Percentiles rank a stretch among this genome's conserved stretches.
These are phyloP conservation scores for Vimba vimba DNA, from an alignment of 2,113 vertebrate species.

Conservation along the genomic window DNA sequence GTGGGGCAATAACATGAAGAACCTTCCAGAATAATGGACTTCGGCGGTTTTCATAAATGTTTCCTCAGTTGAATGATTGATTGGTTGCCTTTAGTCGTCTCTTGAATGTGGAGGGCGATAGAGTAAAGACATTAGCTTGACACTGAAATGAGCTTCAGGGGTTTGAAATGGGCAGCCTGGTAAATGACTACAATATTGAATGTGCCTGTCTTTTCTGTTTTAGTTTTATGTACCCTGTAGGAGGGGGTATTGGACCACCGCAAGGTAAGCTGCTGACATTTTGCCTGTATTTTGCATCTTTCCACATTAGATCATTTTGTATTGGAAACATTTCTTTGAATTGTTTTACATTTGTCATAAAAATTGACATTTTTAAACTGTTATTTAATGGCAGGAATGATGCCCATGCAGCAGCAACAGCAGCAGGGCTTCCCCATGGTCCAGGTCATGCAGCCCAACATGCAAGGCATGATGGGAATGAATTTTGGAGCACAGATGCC, in stretches of 20 bases:
- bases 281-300: background rate
- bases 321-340: background rate
- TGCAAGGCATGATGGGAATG: constrained; percentile 97
- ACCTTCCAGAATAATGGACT: constrained; percentile 10
- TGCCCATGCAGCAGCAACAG: constrained; percentile 83
- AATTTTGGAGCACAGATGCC: constrained; percentile 92
- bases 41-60: constrained; percentile 13
- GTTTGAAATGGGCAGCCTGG: background rate
- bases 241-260: constrained; percentile 86
- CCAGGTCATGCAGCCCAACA: constrained; percentile 92
- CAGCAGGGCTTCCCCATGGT: constrained; percentile 89
- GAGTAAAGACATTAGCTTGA: constrained; percentile 12
- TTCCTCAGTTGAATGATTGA: background rate
- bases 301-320: background rate
- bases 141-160: constrained; percentile 13
- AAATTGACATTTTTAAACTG: background rate
- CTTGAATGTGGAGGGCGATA: background rate
- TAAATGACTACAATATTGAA: constrained; percentile 40
- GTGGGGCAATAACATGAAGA: background rate
- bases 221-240: constrained; percentile 96
- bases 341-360: background rate
- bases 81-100: constrained; percentile 10
- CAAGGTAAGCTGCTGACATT: constrained; percentile 82
- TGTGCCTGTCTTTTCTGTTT: constrained; percentile 54
- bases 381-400: constrained; percentile 78